phyloP scores from a whole-genome alignment of 53 echinoderm and acorn worm genomes.

The Antedon mediterranea region DNA sequence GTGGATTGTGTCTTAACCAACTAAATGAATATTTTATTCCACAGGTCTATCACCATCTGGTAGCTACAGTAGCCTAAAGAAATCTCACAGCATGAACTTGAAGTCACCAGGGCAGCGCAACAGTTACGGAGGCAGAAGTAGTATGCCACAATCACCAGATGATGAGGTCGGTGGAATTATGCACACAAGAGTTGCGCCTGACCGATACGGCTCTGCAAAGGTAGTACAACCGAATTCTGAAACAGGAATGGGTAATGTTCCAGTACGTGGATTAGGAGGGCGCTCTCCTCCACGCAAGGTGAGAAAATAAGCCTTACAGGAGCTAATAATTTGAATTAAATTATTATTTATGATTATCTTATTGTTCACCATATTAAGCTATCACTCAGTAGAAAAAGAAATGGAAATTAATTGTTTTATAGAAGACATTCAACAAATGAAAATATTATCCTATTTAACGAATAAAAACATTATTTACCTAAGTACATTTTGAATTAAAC shows the following conservation, averaged over 20 bases:
- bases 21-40: no score
- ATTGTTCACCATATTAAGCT: background rate
- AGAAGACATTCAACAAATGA: no score
- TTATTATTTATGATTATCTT: background rate
- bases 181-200: slow-evolving; percentile 51
- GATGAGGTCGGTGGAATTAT: slow-evolving; percentile 58
- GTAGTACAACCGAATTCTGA: slow-evolving; percentile 31
- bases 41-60: slow-evolving; percentile 11
- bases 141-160: slow-evolving; percentile 57
- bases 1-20: no score
- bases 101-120: slow-evolving; percentile 48
- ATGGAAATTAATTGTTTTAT: no score
- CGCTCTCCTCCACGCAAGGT: slow-evolving; percentile 70
- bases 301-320: background rate
- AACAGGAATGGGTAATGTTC: slow-evolving; percentile 98
- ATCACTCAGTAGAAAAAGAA: no score
- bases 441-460: no score
- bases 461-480: no score
- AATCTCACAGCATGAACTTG: slow-evolving; percentile 73
- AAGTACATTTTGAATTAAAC: no score
- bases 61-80: slow-evolving; percentile 66
- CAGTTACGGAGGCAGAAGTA: slow-evolving; percentile 51
- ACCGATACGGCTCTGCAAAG: slow-evolving; percentile 30
- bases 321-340: background rate
- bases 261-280: slow-evolving; percentile 72